These are phyloP conservation scores for Parapsyche elsis DNA, from an alignment of 1,140 invertebrate genomes.

Conservation along the genomic window DNA sequence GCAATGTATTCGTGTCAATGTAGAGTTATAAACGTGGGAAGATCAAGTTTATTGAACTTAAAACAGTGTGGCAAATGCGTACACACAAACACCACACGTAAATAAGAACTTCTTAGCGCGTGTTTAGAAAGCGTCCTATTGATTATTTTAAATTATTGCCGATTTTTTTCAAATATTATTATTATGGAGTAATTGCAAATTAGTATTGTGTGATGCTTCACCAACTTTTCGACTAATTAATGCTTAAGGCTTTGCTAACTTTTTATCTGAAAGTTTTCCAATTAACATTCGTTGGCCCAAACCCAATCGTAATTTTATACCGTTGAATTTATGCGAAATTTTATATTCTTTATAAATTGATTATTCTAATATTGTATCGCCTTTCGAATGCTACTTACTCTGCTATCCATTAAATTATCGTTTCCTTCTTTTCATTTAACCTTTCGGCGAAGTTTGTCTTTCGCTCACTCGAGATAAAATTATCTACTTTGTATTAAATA, in stretches of 20 bases:
- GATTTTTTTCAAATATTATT: neutral
- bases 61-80: constrained; percentile 4
- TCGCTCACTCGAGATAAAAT: no score
- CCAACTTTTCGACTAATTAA: constrained; percentile 3
- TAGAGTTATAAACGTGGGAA: constrained; percentile 18
- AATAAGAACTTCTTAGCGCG: neutral
- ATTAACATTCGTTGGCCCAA: constrained; percentile 1
- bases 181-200: constrained; percentile 8
- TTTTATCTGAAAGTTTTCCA: constrained; percentile 14
- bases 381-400: no score
- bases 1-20: constrained; percentile 1
- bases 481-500: no score
- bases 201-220: neutral
- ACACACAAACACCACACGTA: neutral
- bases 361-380: neutral
- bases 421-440: no score
- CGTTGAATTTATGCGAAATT: neutral
- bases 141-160: neutral
- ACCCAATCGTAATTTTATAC: neutral
- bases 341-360: neutral
- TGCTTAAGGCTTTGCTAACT: constrained; percentile 1
- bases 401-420: no score
- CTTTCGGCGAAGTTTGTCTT: no score
- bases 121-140: neutral
- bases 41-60: constrained; percentile 12